Percentiles rank a stretch among this genome's conserved stretches.
Conservation (phyloP, 2,888 invertebrate genomes). For the Ophion obscuratus region DNA sequence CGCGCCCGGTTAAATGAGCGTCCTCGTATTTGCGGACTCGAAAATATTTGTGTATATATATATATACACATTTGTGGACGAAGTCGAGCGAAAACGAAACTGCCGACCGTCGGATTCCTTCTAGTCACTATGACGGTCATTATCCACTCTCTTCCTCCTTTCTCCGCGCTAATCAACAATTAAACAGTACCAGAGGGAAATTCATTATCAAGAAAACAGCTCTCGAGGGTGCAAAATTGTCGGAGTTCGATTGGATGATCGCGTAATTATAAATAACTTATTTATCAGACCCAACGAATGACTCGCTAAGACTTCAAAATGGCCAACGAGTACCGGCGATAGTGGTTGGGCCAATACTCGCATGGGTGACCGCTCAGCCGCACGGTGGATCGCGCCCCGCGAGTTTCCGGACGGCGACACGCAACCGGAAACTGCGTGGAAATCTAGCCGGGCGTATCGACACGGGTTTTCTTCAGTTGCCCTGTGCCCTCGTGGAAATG, state of each 20-base stretch:
- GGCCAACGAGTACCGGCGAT: background rate
- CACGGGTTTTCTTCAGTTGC: background rate
- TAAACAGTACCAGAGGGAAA: slow-evolving; percentile 59
- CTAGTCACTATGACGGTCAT: slow-evolving; percentile 64
- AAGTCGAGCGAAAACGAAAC: slow-evolving; percentile 53
- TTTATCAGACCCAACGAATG: background rate
- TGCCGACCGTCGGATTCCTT: slow-evolving; percentile 68
- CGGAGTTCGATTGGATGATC: slow-evolving; percentile 29
- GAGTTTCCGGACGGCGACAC: background rate
- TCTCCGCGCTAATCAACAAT: slow-evolving; percentile 73
- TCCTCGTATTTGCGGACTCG: slow-evolving; percentile 28
- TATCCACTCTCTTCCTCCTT: slow-evolving; percentile 57
- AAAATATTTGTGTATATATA: slow-evolving; percentile 11
- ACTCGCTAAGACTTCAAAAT: background rate
- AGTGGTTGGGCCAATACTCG: background rate
- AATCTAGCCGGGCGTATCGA: background rate
- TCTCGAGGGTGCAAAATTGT: slow-evolving; percentile 36
- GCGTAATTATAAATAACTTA: background rate
- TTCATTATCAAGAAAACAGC: slow-evolving; percentile 61
- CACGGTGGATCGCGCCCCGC: too few relatives aligned
- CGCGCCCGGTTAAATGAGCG: slow-evolving; percentile 58
- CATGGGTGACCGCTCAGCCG: too few relatives aligned
- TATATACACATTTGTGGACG: background rate
- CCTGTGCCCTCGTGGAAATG: background rate
- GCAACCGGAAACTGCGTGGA: background rate